Conservation (phyloP, 2,888 invertebrate genomes). For the Torymus aiolomorphi region DNA sequence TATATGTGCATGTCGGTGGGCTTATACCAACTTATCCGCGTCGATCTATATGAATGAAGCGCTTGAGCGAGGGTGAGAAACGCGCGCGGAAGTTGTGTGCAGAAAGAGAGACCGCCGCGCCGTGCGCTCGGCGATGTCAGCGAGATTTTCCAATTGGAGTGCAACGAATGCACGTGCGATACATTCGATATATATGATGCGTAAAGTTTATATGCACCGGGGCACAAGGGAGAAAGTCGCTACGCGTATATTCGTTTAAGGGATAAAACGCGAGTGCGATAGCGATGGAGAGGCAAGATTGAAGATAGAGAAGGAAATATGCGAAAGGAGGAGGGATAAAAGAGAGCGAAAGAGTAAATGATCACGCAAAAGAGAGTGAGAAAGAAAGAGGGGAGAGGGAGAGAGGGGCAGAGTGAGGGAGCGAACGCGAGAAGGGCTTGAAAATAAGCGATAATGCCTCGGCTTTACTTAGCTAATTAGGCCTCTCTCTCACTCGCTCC, state of each 20-base stretch:
- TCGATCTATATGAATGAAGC: slow-evolving; percentile 64
- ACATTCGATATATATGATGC: slow-evolving; percentile 3
- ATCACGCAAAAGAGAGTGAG: slow-evolving; percentile 31
- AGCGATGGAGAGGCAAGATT: slow-evolving; percentile 55
- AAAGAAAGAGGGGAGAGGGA: background rate
- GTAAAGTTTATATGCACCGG: background rate
- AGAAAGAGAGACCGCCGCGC: slow-evolving; percentile 7
- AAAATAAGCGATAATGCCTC: slow-evolving; percentile 74
- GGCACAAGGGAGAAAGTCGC: background rate
- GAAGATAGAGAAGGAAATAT: slow-evolving; percentile 58
- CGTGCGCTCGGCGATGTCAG: slow-evolving; percentile 18
- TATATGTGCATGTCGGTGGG: background rate
- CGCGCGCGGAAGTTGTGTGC: slow-evolving; percentile 38
- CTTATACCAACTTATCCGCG: slow-evolving; percentile 61
- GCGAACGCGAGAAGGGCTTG: slow-evolving; percentile 64
- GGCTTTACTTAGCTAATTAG: slow-evolving; percentile 76
- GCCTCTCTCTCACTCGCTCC: slow-evolving; percentile 53
- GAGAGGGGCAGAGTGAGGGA: slow-evolving; percentile 30
- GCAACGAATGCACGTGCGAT: slow-evolving; percentile 41
- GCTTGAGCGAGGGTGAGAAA: slow-evolving; percentile 10
- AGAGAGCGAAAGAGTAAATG: slow-evolving; percentile 42
- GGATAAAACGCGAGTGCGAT: slow-evolving; percentile 36
- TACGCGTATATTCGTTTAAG: slow-evolving; percentile 25
- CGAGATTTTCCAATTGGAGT: slow-evolving; percentile 58
- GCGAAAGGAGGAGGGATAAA: slow-evolving; percentile 22